These are phyloP conservation scores for Falco rusticolus DNA, from an alignment of 2,797 vertebrate genomes.

Conservation along the genomic window DNA sequence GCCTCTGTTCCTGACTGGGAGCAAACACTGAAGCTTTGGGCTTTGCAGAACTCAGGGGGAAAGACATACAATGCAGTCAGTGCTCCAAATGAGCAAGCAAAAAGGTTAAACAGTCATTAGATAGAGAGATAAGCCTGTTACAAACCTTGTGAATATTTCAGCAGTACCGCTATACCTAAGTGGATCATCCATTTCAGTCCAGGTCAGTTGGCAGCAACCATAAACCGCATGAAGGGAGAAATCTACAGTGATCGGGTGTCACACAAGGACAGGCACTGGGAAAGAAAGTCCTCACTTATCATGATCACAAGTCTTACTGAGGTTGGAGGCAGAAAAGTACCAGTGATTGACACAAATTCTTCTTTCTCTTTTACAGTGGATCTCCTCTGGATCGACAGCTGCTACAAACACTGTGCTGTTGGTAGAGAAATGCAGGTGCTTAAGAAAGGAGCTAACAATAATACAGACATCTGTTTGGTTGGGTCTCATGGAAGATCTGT, in stretches of 20 bases:
- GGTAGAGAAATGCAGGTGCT: not conserved
- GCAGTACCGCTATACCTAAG: not conserved
- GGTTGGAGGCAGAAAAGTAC: not conserved
- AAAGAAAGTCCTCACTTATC: not conserved
- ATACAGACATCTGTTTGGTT: constrained; percentile 32
- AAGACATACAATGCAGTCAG: not conserved
- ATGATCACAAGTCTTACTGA: not conserved
- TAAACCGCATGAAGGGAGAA: not conserved
- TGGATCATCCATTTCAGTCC: not conserved
- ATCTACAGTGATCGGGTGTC: not conserved
- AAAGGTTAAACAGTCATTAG: not conserved
- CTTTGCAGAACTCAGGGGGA: not conserved
- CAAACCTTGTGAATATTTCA: constrained; percentile 3
- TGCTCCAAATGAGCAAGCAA: not conserved
- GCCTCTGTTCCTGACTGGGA: not conserved
- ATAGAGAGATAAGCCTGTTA: not conserved
- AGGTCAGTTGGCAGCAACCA: not conserved
- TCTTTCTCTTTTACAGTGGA: not conserved
- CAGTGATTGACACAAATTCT: not conserved
- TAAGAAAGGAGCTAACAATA: not conserved
- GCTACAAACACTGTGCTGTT: not conserved
- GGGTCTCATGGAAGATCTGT: constrained; percentile 18
- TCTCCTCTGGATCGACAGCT: not conserved
- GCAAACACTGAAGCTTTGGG: not conserved
- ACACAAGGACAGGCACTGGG: not conserved